A percentile compares a stretch with the other conserved stretches of the same genome.
phyloP scores from a whole-genome alignment of 1,140 invertebrate genomes.

The Trachymyrmex septentrionalis region DNA sequence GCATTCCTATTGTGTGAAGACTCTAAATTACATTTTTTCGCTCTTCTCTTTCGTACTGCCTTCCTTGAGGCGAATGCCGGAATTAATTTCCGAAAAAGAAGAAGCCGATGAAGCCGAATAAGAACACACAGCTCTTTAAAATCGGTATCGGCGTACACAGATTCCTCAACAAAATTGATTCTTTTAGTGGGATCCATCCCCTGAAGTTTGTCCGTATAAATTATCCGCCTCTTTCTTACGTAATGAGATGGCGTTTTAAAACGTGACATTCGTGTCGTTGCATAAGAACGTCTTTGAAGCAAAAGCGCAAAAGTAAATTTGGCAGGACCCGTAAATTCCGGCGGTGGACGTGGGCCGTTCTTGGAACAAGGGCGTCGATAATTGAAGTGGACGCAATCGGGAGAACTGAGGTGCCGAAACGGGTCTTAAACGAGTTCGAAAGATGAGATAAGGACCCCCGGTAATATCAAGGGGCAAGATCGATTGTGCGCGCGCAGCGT shows the following conservation, averaged over 20 bases:
- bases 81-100: too few species aligned
- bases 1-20: too few species aligned
- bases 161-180: too few species aligned
- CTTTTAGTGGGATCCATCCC: too few species aligned
- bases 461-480: constrained; percentile 68
- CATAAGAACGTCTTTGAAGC: not conserved
- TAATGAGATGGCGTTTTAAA: not conserved
- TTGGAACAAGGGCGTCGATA: constrained; percentile 69
- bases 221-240: not conserved
- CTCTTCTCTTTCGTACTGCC: too few species aligned
- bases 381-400: constrained; percentile 72
- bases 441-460: constrained; percentile 71
- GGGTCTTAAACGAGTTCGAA: constrained; percentile 75
- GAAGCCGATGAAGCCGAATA: too few species aligned
- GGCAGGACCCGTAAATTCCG: constrained; percentile 71
- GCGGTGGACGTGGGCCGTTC: constrained; percentile 53
- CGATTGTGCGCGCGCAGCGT: constrained; percentile 58
- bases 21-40: too few species aligned
- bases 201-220: too few species aligned
- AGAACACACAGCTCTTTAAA: too few species aligned
- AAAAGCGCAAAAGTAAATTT: constrained; percentile 48
- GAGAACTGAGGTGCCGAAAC: constrained; percentile 72
- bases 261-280: not conserved
- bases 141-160: too few species aligned
- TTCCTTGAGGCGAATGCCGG: too few species aligned